Base-by-base conservation (phyloP, 2,797 vertebrate species). In the Microctenopoma steveboyesi region DNA sequence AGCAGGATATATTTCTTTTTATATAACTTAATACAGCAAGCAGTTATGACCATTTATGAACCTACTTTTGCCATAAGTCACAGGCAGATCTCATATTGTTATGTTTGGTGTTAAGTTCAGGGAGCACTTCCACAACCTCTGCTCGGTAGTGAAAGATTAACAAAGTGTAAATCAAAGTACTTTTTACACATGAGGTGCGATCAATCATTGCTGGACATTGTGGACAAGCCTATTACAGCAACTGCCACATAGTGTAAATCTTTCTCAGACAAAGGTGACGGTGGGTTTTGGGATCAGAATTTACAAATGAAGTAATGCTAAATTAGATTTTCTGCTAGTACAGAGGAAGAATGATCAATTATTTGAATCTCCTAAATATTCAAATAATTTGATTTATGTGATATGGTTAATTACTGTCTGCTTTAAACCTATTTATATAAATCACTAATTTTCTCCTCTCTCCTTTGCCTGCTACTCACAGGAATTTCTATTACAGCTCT, bases 121-220 rank as follows among this genome's bases (percentile, higher is more conserved):
- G 46, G 74, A 70, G 30, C 35, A 14, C 33, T 37, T 68, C 30
- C 7, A 4, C 30, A 30, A 51, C 60, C 59, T 37, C 45, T 47
- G 67, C 46, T 1, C 43, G 5, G 62, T 65, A 64, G 69, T 66
- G 51, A 87, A 86, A 86, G 81, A 86, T 85, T 82, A 90, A 86
- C 82, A 79, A 83, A 83, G 78, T 83, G 80, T 88, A 87, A 90
- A 88, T 91, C 81, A 88, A 81, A 82, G 63, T 61, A 67, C 51
- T 33, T 91, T 85, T 76, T 79, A 82, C 79, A 78, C 85, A 66
- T 65, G 66, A 80, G 61, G 62, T 78, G 28, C 73, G 81, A 90
- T 89, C 85, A 82, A 86, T 91, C 83, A 88, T 74, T 0, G 54
- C 60, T 40, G 78, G 73, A 87, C 76, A 74, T 60, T 71, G 82